Conservation (phyloP, 2,797 vertebrate genomes). For the Stomatorhinus walkeri region DNA sequence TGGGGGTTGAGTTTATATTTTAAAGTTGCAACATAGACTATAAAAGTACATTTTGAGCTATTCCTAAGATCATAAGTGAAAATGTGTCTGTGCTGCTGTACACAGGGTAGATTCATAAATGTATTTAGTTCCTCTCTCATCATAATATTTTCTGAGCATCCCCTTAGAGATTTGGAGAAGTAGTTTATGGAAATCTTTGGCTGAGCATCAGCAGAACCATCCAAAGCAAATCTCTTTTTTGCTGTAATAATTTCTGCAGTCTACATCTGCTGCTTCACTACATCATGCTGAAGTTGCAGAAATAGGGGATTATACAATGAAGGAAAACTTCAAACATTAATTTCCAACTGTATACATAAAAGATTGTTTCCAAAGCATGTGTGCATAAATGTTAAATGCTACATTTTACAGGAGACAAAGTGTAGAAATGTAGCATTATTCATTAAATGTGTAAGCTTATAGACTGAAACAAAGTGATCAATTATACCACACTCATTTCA, state of each 20-base stretch:
- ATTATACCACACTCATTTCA: neutral
- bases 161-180: conserved; percentile 15
- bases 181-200: conserved; percentile 19
- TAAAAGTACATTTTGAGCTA: neutral
- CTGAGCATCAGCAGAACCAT: conserved; percentile 19
- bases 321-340: conserved; percentile 9
- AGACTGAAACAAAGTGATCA: neutral
- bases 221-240: conserved; percentile 16
- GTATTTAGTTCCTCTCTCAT: neutral
- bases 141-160: conserved; percentile 21
- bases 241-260: conserved; percentile 2
- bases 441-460: neutral
- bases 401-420: neutral
- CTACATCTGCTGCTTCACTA: neutral
- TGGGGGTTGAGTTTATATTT: neutral
- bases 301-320: conserved; percentile 5
- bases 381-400: neutral
- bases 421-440: neutral
- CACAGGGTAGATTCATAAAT: neutral
- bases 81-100: neutral
- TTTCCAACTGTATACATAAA: neutral
- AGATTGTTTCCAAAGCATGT: neutral
- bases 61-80: neutral
- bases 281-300: conserved; percentile 13
- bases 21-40: neutral